Base-by-base conservation (phyloP, 2,113 vertebrate genomes). In the Eolophus roseicapilla region DNA sequence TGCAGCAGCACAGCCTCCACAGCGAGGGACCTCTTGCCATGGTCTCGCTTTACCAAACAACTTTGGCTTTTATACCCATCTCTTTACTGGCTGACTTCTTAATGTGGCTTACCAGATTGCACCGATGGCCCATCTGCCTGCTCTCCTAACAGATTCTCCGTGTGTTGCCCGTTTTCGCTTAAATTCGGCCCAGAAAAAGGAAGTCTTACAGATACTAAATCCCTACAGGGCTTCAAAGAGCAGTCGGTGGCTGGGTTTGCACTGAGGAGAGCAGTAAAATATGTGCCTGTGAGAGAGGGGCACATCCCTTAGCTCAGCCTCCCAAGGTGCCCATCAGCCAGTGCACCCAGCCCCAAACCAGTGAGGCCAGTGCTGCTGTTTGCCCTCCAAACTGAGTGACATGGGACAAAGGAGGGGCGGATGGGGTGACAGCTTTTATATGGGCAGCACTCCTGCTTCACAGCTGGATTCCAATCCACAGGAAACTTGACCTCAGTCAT, bases 251-350 rank as follows among this genome's bases (percentile, higher is more conserved):
- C 31, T 9, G 8, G 0, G 1, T 88, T 57, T 70, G 33, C 13
- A 2, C 7, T 9, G 29, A 23, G 33, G n/a, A 35, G 69, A 57
- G 62, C 5, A 18, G 14, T 27, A 27, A 31, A n/a, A 28, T 39
- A 6, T 28, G 67, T 62, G n/a, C 9, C 5, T 11, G 20, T 4
- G 21, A 23, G 46, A 25, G 10, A 15, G 11, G 43, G 50, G 29
- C 20, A 24, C 33, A 6, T 18, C 2, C 28, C 46, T 43, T 17
- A 46, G 14, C 71, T 46, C 65, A 50, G 57, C 55, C 27, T 43
- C 13, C 24, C 0, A 17, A 55, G 55, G 28, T 3, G 7, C 0
- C 47, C 0, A 0, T 21, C 3, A 12, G 49, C 41, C 1, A 0
- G 13, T 15, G 52, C 37, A 35, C 20, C 9, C n/a, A 13, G 37